These are phyloP conservation scores for Laspeyria flexula DNA, from an alignment of 2,888 invertebrate species.

Conservation along the genomic window DNA sequence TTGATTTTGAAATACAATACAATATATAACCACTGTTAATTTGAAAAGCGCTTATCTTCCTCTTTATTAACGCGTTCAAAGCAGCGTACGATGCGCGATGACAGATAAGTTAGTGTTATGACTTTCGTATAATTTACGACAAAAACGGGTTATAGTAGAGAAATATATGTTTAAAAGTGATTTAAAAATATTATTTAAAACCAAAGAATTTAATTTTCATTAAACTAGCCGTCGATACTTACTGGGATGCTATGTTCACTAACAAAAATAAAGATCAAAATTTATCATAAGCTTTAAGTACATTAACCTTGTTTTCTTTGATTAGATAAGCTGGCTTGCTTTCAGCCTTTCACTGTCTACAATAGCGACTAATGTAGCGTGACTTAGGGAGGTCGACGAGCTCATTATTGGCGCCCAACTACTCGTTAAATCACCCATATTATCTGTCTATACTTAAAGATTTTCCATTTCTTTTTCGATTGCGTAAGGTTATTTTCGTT, in stretches of 20 bases:
- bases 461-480: slow-evolving; percentile 51
- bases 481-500: slow-evolving; percentile 11
- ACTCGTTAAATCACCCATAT: slow-evolving; percentile 55
- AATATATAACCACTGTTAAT: slow-evolving; percentile 9
- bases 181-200: too few species aligned
- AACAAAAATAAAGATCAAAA: too few species aligned
- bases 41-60: slow-evolving; percentile 3
- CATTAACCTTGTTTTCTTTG: slow-evolving; percentile 10
- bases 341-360: slow-evolving; percentile 59
- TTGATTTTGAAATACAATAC: too few species aligned
- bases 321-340: slow-evolving; percentile 18
- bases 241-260: too few species aligned
- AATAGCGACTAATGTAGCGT: slow-evolving; percentile 61
- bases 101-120: slow-evolving; percentile 7
- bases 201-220: too few species aligned
- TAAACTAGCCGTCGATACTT: too few species aligned
- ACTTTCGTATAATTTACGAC: slow-evolving; percentile 18
- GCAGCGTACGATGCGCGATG: slow-evolving; percentile 27
- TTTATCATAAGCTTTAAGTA: neutral
- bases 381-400: slow-evolving; percentile 56
- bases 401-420: slow-evolving; percentile 57
- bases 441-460: slow-evolving; percentile 42
- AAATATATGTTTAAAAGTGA: too few species aligned
- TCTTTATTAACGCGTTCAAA: slow-evolving; percentile 26
- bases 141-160: too few species aligned